Evolutionary conservation across 2,797 vertebrate genomes (phyloP).

Genomic region (Protosalanx chinensis): DNA sequence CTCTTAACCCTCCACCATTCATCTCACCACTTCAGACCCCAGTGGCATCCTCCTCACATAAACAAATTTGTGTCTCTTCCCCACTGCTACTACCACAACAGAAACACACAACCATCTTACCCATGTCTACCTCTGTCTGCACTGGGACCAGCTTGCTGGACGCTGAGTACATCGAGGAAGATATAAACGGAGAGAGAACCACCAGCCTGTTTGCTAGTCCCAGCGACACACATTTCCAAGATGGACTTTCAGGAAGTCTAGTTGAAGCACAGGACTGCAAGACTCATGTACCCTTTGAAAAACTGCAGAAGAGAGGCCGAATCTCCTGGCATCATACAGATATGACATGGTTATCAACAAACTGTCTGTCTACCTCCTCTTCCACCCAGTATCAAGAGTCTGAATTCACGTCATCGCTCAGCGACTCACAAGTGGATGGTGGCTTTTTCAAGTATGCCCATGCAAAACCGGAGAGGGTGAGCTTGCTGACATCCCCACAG

Average conservation of each 20-base stretch:
- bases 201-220: slow-evolving; percentile 4
- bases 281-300: slow-evolving; percentile 14
- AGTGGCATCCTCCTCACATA: slow-evolving; percentile 12
- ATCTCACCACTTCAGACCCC: slow-evolving; percentile 51
- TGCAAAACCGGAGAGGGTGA: slow-evolving; percentile 15
- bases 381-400: slow-evolving; percentile 44
- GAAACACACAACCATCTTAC: slow-evolving; percentile 7
- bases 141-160: slow-evolving; percentile 28
- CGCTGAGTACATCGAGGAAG: slow-evolving; percentile 21
- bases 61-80: background rate
- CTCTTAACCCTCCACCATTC: slow-evolving; percentile 37
- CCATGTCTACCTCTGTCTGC: slow-evolving; percentile 14
- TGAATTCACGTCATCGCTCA: slow-evolving; percentile 80
- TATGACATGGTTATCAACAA: slow-evolving; percentile 20
- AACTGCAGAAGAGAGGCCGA: slow-evolving; percentile 47
- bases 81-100: background rate
- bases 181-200: background rate
- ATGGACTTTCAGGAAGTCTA: slow-evolving; percentile 5
- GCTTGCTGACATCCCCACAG: slow-evolving; percentile 10
- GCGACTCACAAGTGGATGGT: slow-evolving; percentile 79
- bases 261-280: background rate
- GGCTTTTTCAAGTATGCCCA: slow-evolving; percentile 46
- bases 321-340: slow-evolving; percentile 25
- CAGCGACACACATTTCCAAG: background rate
- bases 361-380: background rate